A percentile compares a stretch with the other conserved stretches of the same genome.
Evolutionary conservation across 35 echinoderm and acorn worm genomes (phyloP).

Genomic region (Lytechinus pictus): DNA sequence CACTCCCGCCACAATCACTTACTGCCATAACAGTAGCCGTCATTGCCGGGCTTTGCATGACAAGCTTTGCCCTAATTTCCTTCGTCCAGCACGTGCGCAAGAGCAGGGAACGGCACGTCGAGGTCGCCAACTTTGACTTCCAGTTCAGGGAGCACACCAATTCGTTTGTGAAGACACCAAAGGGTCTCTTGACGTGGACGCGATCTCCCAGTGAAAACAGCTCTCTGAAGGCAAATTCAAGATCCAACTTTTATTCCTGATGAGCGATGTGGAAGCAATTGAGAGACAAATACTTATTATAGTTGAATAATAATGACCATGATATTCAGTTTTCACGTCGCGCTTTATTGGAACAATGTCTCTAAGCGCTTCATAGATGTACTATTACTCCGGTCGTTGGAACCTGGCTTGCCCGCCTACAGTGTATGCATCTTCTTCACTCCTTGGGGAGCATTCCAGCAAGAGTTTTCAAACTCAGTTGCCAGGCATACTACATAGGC

Average conservation of each 20-base stretch:
- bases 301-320: too few species aligned
- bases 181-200: not conserved
- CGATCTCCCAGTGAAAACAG: not conserved
- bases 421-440: too few species aligned
- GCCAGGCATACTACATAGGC: too few species aligned
- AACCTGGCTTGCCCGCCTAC: too few species aligned
- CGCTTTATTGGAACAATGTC: too few species aligned
- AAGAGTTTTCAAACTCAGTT: too few species aligned
- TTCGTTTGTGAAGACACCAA: not conserved
- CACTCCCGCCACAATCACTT: not conserved
- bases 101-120: constrained; percentile 56
- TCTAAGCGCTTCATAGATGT: too few species aligned
- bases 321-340: too few species aligned
- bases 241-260: not conserved
- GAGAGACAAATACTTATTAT: not conserved
- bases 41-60: constrained; percentile 54
- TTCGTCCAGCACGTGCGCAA: constrained; percentile 60
- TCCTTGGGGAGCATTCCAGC: too few species aligned
- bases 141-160: constrained; percentile 34
- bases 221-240: not conserved
- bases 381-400: too few species aligned
- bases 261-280: not conserved
- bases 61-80: constrained; percentile 53
- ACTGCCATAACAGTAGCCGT: constrained; percentile 34
- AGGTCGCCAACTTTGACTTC: constrained; percentile 93